Evolutionary conservation across 2,113 vertebrate species (phyloP).

Genomic region (Actenoides hombroni): DNA sequence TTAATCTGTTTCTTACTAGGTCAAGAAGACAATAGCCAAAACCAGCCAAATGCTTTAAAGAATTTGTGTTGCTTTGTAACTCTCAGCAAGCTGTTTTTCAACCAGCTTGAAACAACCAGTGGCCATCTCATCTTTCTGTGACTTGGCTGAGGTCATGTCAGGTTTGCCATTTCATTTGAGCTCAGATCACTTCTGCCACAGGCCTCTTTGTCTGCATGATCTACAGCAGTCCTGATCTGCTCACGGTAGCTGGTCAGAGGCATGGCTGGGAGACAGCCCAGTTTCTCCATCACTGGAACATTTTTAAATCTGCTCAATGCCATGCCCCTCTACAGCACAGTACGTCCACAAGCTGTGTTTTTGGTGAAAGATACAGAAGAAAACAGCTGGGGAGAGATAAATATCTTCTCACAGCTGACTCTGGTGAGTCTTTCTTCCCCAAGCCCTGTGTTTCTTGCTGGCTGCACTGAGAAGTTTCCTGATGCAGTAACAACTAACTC

Average conservation of each 20-base stretch:
- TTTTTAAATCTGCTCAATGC: background rate
- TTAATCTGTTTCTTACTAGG: background rate
- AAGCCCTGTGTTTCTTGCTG: background rate
- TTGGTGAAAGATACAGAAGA: background rate
- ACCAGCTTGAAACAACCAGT: background rate
- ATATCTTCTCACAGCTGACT: background rate
- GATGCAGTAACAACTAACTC: background rate
- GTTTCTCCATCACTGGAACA: rapidly evolving
- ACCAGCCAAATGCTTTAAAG: background rate
- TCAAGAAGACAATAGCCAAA: background rate
- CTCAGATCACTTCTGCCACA: background rate
- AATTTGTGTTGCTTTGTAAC: background rate
- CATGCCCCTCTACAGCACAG: rapidly evolving
- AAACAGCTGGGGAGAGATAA: background rate
- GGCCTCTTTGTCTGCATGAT: background rate
- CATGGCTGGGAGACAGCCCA: background rate
- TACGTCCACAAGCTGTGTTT: background rate
- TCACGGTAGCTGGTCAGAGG: background rate
- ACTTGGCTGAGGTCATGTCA: background rate
- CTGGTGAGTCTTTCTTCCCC: background rate
- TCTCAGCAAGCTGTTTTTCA: background rate
- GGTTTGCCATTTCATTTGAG: background rate
- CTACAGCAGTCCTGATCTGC: background rate
- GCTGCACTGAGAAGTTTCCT: background rate
- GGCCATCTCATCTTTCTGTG: background rate